Evolutionary conservation across 2,888 invertebrate species (phyloP), one percentile per base, ranked within the genome.

Genomic region (Hirtodrosophila cameraria): DNA sequence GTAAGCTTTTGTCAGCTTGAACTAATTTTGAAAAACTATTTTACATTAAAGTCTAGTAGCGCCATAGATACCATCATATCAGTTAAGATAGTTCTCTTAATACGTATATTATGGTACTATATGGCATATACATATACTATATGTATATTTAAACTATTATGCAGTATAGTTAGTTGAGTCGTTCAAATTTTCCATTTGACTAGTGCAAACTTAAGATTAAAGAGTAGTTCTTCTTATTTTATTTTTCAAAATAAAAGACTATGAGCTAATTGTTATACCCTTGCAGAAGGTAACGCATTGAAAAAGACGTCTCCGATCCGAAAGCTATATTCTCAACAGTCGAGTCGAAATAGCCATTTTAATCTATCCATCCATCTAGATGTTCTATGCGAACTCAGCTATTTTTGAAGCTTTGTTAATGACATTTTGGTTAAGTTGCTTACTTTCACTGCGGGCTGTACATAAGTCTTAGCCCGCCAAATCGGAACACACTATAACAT

Each of bases 81-180:
- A 46, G 12, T 9, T 48, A 49, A 23, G n/a, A n/a, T n/a, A n/a
- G 45, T 46, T 33, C 30, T 12, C 7, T 45, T 48, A 39, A 18
- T 30, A 30, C 30, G 2, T 28, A 45, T 43, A 20, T 15, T 5
- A 7, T 11, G 23, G 16, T 31, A 31, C 28, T 27, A 48, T 48
- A 36, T 11, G 9, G 48, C 50, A 39, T 65, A 41, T 59, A 45
- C 52, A 30, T 46, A 38, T 38, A 38, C 16, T 38, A 16, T 20
- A 20, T 30, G 9, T 52, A 46, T 30, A 57, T 25, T 45, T 25
- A 33, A 25, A 12, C 15, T 42, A 31, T 52, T 38, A 31, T 49
- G 43, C 31, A 35, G 23, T 67, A 35, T 53, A 45, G 16, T 45
- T 70, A 67, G 73, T 73, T 70, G 62, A 70, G 73, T 70, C 73